A percentile compares a stretch with the other conserved stretches of the same genome.
Evolutionary conservation across 2,888 invertebrate genomes (phyloP).

Genomic region (Dicranocentrus wangi): DNA sequence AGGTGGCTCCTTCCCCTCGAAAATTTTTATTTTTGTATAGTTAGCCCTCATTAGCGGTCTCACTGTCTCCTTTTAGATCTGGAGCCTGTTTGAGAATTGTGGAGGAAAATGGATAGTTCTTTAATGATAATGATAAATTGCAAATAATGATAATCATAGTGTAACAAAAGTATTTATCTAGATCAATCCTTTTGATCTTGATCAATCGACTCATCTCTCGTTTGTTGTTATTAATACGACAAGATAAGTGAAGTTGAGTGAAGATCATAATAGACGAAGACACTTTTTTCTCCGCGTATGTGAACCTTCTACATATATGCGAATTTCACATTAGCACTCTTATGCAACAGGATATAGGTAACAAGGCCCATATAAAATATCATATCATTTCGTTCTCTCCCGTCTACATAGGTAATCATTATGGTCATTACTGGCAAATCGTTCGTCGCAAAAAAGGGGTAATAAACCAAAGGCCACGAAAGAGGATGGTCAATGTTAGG

Average conservation of each 20-base stretch:
- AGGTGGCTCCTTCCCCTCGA: neutral
- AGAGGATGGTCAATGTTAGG: constrained; percentile 49
- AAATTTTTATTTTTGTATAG: neutral
- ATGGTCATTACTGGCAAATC: constrained; percentile 15
- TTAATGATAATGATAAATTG: constrained; percentile 55
- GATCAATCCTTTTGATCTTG: constrained; percentile 37
- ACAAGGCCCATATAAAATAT: neutral
- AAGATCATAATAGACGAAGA: neutral
- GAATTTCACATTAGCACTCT: too few relatives aligned
- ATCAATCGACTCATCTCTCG: neutral
- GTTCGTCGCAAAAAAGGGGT: constrained; percentile 4
- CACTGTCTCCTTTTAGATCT: neutral
- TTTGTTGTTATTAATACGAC: constrained; percentile 8
- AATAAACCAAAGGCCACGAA: constrained; percentile 55
- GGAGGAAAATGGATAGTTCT: constrained; percentile 1
- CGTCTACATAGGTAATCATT: constrained; percentile 34
- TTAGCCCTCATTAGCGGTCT: neutral
- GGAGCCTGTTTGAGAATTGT: neutral
- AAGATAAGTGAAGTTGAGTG: neutral
- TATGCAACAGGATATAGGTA: constrained; percentile 20
- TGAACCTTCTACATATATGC: too few relatives aligned
- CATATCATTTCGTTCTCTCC: neutral
- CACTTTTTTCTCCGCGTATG: neutral
- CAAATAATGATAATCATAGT: constrained; percentile 42
- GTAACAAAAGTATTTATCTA: constrained; percentile 22